Percentiles rank a stretch among this genome's conserved stretches.
phyloP scores from a whole-genome alignment of 2,113 vertebrate species.

The Sciurus niger region DNA sequence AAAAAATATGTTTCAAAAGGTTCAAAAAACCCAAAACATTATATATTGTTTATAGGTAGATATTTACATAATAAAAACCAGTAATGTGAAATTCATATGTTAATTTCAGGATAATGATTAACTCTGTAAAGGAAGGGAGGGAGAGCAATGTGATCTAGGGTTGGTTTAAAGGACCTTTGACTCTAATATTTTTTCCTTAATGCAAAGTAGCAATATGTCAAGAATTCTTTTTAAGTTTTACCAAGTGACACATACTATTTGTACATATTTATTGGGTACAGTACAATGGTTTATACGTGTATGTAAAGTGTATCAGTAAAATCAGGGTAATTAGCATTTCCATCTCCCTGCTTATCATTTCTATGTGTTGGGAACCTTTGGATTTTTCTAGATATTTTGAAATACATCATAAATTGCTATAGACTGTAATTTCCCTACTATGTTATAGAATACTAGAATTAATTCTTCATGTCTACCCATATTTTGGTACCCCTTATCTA shows the following conservation, averaged over 20 bases:
- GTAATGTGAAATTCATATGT: neutral
- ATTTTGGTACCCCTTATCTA: neutral
- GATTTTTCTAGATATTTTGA: neutral
- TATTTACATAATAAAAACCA: neutral
- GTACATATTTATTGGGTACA: neutral
- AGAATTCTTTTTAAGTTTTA: neutral
- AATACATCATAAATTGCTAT: neutral
- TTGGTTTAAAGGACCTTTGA: neutral
- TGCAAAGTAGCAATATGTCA: neutral
- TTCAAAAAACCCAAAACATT: neutral
- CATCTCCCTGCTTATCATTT: neutral
- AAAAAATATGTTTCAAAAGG: neutral
- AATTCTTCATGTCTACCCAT: neutral
- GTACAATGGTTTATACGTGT: neutral
- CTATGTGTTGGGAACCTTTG: too few species aligned
- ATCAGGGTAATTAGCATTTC: neutral
- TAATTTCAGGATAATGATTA: neutral
- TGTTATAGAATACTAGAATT: neutral
- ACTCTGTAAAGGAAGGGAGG: neutral
- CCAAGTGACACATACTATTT: neutral
- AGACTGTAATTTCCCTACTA: neutral
- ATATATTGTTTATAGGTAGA: neutral
- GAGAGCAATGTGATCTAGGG: neutral
- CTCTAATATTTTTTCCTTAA: neutral
- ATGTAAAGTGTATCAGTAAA: neutral